Evolutionary conservation across 2,888 invertebrate species (phyloP).

Genomic region (Notodonta ziczac): DNA sequence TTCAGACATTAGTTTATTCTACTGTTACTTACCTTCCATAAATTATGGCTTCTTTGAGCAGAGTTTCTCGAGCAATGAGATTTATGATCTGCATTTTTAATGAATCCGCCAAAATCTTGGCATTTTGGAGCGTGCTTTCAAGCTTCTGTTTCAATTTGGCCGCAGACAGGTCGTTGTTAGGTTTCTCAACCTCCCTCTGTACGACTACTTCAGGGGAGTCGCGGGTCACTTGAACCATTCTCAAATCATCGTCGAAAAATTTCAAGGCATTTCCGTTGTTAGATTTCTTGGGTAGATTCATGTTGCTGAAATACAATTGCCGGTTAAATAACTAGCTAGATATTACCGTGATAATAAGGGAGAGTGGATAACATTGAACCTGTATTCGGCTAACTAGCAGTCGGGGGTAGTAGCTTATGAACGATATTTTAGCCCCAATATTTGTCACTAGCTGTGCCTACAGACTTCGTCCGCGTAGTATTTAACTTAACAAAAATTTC

Average conservation of each 20-base stretch:
- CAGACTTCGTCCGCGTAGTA: too few relatives aligned
- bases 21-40: conserved; percentile 65
- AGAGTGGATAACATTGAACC: too few relatives aligned
- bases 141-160: conserved; percentile 52
- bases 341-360: too few relatives aligned
- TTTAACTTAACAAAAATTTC: too few relatives aligned
- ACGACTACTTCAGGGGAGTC: conserved; percentile 12
- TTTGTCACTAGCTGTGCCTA: too few relatives aligned
- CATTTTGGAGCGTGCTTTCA: conserved; percentile 53
- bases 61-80: conserved; percentile 48
- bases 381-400: too few relatives aligned
- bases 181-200: conserved; percentile 1
- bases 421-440: too few relatives aligned
- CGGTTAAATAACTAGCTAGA: too few relatives aligned
- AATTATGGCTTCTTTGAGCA: conserved; percentile 64
- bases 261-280: conserved; percentile 27
- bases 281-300: conserved; percentile 24
- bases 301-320: conserved; percentile 26
- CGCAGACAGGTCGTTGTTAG: conserved; percentile 27
- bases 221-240: conserved; percentile 25
- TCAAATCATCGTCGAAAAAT: conserved; percentile 35
- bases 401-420: too few relatives aligned
- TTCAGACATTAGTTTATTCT: background rate
- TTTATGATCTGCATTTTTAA: conserved; percentile 56
- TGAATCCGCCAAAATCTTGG: conserved; percentile 52